These are phyloP conservation scores for Arenicola marina DNA, from an alignment of 2,888 invertebrate species.

Conservation along the genomic window DNA sequence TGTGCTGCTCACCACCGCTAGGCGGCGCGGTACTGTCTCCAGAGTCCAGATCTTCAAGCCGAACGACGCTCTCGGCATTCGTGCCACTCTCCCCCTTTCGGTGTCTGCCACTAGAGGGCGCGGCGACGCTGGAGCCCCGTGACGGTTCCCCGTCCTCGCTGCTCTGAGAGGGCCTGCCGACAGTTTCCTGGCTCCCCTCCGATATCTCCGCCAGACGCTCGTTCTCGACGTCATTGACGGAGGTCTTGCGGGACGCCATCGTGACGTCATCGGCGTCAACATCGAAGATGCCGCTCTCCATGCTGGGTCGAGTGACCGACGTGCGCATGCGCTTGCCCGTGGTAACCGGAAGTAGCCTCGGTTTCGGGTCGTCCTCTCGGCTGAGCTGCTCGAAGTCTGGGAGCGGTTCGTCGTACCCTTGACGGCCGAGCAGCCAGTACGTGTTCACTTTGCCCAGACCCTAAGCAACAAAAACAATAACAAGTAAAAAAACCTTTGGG, in stretches of 20 bases:
- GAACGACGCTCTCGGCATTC: no score
- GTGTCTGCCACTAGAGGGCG: no score
- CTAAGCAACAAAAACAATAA: constrained; percentile 25
- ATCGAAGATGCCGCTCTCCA: constrained; percentile 1
- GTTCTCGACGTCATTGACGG: not conserved
- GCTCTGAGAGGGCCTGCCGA: no score
- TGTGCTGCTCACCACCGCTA: no score
- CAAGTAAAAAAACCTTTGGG: no score
- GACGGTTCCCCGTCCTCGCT: no score
- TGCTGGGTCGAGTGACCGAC: not conserved
- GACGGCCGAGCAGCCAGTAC: constrained; percentile 43
- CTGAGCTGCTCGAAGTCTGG: constrained; percentile 20
- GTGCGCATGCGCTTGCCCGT: not conserved
- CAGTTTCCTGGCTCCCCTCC: no score
- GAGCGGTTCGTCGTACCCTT: constrained; percentile 15
- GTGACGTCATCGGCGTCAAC: not conserved
- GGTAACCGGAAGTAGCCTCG: constrained; percentile 18
- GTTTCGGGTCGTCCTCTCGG: constrained; percentile 15
- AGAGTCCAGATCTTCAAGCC: no score
- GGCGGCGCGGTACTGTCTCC: no score
- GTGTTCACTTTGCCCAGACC: constrained; percentile 50
- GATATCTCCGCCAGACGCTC: no score
- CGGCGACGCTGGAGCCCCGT: no score
- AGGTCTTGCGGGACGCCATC: not conserved
- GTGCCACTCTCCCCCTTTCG: no score